phyloP scores from a whole-genome alignment of 2,113 vertebrate genomes.

The Genyomyrus donnyi region DNA sequence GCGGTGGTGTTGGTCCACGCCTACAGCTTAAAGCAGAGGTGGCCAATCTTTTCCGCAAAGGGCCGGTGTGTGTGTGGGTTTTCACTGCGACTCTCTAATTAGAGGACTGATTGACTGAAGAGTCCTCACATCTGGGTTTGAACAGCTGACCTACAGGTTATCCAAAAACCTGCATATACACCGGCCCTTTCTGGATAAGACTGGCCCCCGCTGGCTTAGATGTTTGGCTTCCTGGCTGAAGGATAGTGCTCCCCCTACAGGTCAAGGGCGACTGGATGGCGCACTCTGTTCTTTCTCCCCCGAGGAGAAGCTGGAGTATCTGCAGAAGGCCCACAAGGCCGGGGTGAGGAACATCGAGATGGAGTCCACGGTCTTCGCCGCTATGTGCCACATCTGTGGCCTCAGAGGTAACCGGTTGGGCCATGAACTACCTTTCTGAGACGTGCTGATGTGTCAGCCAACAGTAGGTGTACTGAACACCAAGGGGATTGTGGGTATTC shows the following conservation, averaged over 20 bases:
- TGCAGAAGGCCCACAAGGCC: conserved; percentile 64
- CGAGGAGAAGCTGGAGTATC: conserved; percentile 73
- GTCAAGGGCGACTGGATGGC: conserved; percentile 73
- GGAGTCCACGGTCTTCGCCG: conserved; percentile 77
- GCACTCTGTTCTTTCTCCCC: conserved; percentile 77
- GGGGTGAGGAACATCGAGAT: conserved; percentile 80
- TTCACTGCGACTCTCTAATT: too few species aligned
- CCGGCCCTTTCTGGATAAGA: too few species aligned
- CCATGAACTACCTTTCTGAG: not conserved
- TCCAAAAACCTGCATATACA: too few species aligned
- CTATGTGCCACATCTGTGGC: conserved; percentile 74
- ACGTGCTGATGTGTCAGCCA: not conserved
- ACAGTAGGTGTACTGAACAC: not conserved
- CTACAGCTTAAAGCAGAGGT: not conserved
- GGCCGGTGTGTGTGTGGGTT: too few species aligned
- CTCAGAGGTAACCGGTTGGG: conserved; percentile 61
- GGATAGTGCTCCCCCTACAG: conserved; percentile 38
- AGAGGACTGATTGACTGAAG: too few species aligned
- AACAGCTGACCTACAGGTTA: too few species aligned
- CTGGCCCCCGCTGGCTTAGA: too few species aligned
- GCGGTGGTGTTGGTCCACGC: not conserved
- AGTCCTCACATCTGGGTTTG: too few species aligned
- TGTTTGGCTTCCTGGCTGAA: not conserved
- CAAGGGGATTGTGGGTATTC: not conserved
- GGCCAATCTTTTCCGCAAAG: too few species aligned